Base-by-base conservation (phyloP, 1,140 invertebrate species). In the Drosophila azteca region DNA sequence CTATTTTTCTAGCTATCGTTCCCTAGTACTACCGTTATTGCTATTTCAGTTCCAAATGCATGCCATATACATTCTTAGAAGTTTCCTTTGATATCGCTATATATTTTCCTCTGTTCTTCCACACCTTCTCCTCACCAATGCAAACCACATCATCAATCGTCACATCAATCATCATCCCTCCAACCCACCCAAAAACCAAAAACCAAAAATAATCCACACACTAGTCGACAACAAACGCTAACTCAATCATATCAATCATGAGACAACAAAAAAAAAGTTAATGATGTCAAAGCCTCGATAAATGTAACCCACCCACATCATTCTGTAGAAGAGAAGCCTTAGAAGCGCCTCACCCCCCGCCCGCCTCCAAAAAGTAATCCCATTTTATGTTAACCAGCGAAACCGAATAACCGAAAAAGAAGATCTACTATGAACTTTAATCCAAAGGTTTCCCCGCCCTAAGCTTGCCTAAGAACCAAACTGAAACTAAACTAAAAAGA, bases 241-340 rank as follows among this genome's bases (percentile, higher is more conserved):
- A 65, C 65, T 65, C 44, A 50, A 77, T 80, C 70, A 81, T 77
- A 81, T 75, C 66, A 63, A 55, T 65, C 59, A 79, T 76, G 53
- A 65, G 35, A 67, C 70, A 57, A 78, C 8, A 52, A 62, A 20
- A 20, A 20, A 20, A 20, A 20, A 20, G 1, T 20, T 20, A 69
- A 55, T 53, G 43, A 59, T 62, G 55, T 41, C 61, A 67, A 72
- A 61, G 69, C 79, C 80, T 75, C 70, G 60, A 88, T 72, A 63
- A 87, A 78, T 87, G 82, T 88, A 89, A 88, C 83, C 83, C 83
- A 88, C 83, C 83, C 84, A 77, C 84, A 77, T 76, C 76, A 77
- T 67, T 55, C 45, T 43, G 62, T 66, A 52, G 66, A 73, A 55
- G 52, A 64, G 51, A 73, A 73, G 69, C 70, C 67, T 70, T 70